Evolutionary conservation across 2,888 invertebrate species (phyloP), one percentile per base, ranked within the genome.

Genomic region (Euplagia quadripunctaria): DNA sequence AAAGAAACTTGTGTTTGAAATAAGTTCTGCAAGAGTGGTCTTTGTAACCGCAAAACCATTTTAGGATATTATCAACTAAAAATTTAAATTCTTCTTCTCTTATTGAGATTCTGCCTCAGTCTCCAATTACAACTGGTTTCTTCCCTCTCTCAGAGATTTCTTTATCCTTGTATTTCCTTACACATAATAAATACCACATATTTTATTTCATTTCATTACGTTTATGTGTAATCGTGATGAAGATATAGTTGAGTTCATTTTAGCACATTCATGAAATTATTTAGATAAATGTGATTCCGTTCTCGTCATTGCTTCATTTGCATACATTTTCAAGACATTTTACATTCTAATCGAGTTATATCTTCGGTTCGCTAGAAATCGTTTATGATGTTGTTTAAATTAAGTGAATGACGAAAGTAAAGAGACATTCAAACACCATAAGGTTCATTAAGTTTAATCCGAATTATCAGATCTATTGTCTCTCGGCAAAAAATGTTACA

Each of bases 261-360:
- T n/a, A 46, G 16, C 51, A 11, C 61, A 51, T 75, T 72, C 14
- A 75, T 78, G 69, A 52, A 31, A 2, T 31, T 31, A 74, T 67
- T 52, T 58, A 52, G 41, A 43, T 14, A 64, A 58, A 43, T 70
- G 58, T 71, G 5, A 43, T 64, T 70, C 12, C 43, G 46, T 42
- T 69, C 52, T 31, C 52, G 41, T 66, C 20, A 43, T 70, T 46
- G 20, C 64, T 67, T 68, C 64, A 70, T 78, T 78, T 68, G 12
- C 64, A 65, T 71, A 9, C 51, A 51, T 63, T 69, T 61, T 70
- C 64, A 11, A 42, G 65, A 74, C 71, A 71, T 66, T 78, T 58
- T 51, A n/a, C 14, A 41, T 58, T 55, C 64, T 61, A 52, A 68
- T 68, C 52, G n/a, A 68, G 42, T 68, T 58, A 68, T 55, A 16